Conservation (phyloP, 2,113 vertebrate genomes). For the Dendrocopos noguchii region DNA sequence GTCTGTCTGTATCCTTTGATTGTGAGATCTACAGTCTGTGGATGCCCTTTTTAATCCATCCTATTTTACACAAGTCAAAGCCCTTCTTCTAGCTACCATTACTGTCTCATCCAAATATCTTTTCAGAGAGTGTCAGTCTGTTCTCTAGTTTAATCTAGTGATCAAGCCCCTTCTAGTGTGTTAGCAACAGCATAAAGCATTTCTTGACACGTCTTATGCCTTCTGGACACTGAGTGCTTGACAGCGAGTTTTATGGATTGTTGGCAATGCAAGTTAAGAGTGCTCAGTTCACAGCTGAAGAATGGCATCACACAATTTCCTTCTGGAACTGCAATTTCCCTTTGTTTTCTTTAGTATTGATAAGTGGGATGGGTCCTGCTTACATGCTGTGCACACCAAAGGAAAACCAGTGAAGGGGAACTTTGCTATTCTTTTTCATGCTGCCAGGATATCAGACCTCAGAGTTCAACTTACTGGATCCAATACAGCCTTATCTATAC, state of each 20-base stretch:
- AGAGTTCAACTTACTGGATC: not conserved
- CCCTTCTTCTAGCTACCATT: not conserved
- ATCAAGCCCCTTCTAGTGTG: slow-evolving; percentile 43
- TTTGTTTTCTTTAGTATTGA: not conserved
- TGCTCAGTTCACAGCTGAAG: slow-evolving; percentile 14
- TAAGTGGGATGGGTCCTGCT: not conserved
- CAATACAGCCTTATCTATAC: not conserved
- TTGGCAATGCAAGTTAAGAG: slow-evolving; percentile 32
- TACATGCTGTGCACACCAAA: not conserved
- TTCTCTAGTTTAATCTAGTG: slow-evolving; percentile 38
- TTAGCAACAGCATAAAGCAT: slow-evolving; percentile 60
- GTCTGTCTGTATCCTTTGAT: not conserved
- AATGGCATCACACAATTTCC: slow-evolving; percentile 10
- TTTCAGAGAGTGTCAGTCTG: not conserved
- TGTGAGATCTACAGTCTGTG: not conserved
- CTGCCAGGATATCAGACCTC: not conserved
- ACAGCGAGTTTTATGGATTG: slow-evolving; percentile 44
- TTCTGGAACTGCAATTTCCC: slow-evolving; percentile 12
- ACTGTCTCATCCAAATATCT: not conserved
- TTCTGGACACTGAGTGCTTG: slow-evolving; percentile 34
- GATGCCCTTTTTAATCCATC: not conserved
- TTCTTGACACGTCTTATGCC: slow-evolving; percentile 39
- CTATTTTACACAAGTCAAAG: slow-evolving; percentile 5
- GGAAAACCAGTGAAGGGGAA: not conserved
- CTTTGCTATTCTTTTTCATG: not conserved